Base-by-base conservation (phyloP, 2,113 vertebrate genomes). In the Ahaetulla prasina region DNA sequence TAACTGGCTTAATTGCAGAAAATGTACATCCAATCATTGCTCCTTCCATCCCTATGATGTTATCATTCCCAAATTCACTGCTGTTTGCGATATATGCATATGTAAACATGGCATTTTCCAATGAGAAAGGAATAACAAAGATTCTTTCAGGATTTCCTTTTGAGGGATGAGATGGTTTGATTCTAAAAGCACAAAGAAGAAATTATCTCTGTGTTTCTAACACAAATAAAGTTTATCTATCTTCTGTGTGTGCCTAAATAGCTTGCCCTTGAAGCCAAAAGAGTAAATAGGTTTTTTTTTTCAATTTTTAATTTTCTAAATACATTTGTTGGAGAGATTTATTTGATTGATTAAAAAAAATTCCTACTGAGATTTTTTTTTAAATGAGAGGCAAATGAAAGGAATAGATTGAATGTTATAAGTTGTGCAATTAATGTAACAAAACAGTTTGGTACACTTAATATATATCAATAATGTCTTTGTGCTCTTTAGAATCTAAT, bases 371-470 rank as follows among this genome's bases (percentile, higher is more conserved):
- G 10, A 49, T 30, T 87, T 12, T 68, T 60, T 57, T 49, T 94
- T 7, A 4, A 95, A 92, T 87, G 4, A 47, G 54, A 90, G 45
- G 39, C 92, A 90, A 47, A 45, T 91, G 35, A 93, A 94, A 60
- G 25, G 45, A 93, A 55, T 95, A 55, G 90, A 47, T 87, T 93
- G 30, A 91, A 93, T 27, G 25, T 89, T 39, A 11, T 53, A 94
- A 94, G 4, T 8, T 80, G 22, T 92, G 0, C 93, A 89, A 93
- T 94, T 94, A 95, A 10, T 91, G 85, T 89, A 94, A 84, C 91
- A 80, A 93, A 90, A 2, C 9, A 92, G 0, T 55, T 94, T 80
- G 92, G 86, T 4, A 27, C 93, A 85, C 45, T 52, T 95, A 95
- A 96, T 92, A 22, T 45, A 20, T 30, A 90, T 93, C 5, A 92